Percentiles rank a stretch among this genome's conserved stretches.
Evolutionary conservation across 1,140 invertebrate species (phyloP).

Genomic region (Sweltsa coloradensis): DNA sequence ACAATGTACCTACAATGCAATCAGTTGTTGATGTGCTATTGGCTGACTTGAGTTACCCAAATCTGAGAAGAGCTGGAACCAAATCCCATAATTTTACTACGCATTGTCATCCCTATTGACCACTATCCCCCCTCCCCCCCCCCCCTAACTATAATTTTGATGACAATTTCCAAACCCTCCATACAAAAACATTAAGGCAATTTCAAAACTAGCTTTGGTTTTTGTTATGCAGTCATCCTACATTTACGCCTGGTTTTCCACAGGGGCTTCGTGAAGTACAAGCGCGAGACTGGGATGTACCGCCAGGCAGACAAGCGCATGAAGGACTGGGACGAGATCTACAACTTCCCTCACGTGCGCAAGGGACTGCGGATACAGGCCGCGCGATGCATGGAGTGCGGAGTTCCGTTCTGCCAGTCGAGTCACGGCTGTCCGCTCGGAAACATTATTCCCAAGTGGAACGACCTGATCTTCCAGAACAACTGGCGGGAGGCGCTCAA

Average conservation of each 20-base stretch:
- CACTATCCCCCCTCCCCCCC: no score
- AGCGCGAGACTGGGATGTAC: constrained; percentile 74
- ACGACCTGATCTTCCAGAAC: constrained; percentile 86
- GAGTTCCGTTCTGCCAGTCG: constrained; percentile 97
- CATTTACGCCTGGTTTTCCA: constrained; percentile 19
- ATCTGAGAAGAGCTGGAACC: no score
- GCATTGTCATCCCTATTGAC: no score
- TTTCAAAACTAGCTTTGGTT: no score
- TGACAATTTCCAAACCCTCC: no score
- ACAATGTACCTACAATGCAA: no score
- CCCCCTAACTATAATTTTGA: no score
- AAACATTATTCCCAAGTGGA: constrained; percentile 99
- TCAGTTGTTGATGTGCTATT: no score
- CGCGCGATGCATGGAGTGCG: constrained; percentile 98
- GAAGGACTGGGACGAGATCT: constrained; percentile 96
- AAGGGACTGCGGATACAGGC: constrained; percentile 85
- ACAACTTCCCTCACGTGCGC: constrained; percentile 73
- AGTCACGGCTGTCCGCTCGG: constrained; percentile 93
- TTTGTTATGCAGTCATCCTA: no score
- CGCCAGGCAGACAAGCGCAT: constrained; percentile 67
- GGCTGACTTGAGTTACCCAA: no score
- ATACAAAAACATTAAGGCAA: no score
- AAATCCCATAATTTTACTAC: no score
- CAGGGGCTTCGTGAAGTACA: constrained; percentile 93
- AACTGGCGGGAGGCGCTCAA: constrained; percentile 96